A percentile compares a stretch with the other conserved stretches of the same genome.
phyloP scores from a whole-genome alignment of 2,888 invertebrate genomes.

The Macrosiphum euphorbiae region DNA sequence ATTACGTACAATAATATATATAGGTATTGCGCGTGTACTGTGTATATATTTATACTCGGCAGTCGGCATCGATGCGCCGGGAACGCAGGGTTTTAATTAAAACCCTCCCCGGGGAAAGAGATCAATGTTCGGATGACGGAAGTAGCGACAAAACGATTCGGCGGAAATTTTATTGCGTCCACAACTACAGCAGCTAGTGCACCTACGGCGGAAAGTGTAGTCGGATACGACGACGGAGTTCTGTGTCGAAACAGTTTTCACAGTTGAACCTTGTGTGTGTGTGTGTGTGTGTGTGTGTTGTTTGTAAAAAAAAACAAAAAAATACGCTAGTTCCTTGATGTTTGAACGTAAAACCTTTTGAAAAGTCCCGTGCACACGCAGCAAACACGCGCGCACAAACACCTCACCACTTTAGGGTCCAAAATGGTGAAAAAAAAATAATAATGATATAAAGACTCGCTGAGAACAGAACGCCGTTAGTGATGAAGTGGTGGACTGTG shows the following conservation, averaged over 20 bases:
- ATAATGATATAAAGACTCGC: not conserved
- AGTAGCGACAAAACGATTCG: not conserved
- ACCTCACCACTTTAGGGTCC: not conserved
- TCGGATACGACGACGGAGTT: not conserved
- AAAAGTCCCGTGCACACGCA: not conserved
- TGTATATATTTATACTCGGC: not conserved
- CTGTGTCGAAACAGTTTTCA: constrained; percentile 13
- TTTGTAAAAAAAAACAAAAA: not conserved
- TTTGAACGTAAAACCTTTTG: constrained; percentile 23
- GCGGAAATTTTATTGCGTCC: constrained; percentile 31
- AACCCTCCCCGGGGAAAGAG: not conserved
- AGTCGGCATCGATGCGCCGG: not conserved
- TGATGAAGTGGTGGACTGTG: not conserved
- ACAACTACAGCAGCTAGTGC: not conserved
- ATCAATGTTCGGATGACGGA: not conserved
- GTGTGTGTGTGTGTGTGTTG: not conserved
- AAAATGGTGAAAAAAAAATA: not conserved
- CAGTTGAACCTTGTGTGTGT: not conserved
- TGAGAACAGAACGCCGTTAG: not conserved
- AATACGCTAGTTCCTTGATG: not conserved
- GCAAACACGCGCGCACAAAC: not conserved
- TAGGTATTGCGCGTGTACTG: not conserved
- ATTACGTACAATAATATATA: not conserved
- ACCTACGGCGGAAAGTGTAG: not conserved
- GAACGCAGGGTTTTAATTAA: constrained; percentile 39